Conservation (phyloP, 2,888 invertebrate species). For the Drosophila nr. medialis region DNA sequence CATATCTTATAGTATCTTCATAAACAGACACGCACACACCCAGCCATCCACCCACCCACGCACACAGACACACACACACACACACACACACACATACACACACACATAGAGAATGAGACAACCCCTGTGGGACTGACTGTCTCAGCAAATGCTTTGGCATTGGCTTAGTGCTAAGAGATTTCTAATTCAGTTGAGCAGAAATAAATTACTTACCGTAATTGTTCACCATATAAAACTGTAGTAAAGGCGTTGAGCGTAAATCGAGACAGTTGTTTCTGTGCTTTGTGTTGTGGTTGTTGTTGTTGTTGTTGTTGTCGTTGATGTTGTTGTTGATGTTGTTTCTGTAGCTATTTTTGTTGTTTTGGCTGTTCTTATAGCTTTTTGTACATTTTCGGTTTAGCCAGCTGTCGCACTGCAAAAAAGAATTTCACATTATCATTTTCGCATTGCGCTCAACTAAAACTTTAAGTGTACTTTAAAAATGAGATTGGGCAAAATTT, state of each 20-base stretch:
- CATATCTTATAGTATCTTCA: constrained; percentile 80
- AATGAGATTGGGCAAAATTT: constrained; percentile 41
- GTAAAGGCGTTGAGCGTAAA: constrained; percentile 63
- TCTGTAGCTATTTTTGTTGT: constrained; percentile 4
- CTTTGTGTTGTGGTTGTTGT: constrained; percentile 25
- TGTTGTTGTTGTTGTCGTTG: background rate
- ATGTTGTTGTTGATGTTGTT: constrained; percentile 12
- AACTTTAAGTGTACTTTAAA: constrained; percentile 45
- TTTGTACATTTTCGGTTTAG: constrained; percentile 43
- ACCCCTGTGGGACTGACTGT: constrained; percentile 33
- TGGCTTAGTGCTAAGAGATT: constrained; percentile 79
- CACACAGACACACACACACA: constrained; percentile 21
- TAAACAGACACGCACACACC: constrained; percentile 63
- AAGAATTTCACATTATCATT: constrained; percentile 31
- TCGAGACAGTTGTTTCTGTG: constrained; percentile 56
- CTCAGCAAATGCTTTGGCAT: constrained; percentile 59
- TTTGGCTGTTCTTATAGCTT: constrained; percentile 40
- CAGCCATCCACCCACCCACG: constrained; percentile 37
- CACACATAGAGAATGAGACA: constrained; percentile 15
- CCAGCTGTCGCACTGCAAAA: constrained; percentile 49
- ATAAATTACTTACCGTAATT: constrained; percentile 81
- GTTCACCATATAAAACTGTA: constrained; percentile 77
- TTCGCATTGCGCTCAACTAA: background rate
- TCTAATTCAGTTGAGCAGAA: constrained; percentile 80
- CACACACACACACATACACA: constrained; percentile 12